phyloP scores from a whole-genome alignment of 2,113 vertebrate species.

The Gymnobelideus leadbeateri region DNA sequence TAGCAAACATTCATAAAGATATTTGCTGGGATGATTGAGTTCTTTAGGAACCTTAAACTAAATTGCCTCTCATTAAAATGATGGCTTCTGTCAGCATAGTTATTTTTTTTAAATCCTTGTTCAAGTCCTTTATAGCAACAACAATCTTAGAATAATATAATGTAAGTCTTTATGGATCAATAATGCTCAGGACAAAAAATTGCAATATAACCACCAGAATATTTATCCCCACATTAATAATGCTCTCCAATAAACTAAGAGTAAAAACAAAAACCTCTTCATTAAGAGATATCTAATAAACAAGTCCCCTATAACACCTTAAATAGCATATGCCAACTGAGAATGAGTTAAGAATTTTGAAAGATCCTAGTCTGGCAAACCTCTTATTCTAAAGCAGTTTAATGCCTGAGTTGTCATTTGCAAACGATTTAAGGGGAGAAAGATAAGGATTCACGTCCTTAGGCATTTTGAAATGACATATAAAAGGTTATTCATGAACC shows the following conservation, averaged over 20 bases:
- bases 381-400: slow-evolving; percentile 60
- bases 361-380: slow-evolving; percentile 51
- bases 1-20: slow-evolving; percentile 87
- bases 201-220: slow-evolving; percentile 75
- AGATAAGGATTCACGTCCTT: slow-evolving; percentile 58
- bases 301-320: slow-evolving; percentile 38
- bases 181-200: slow-evolving; percentile 79
- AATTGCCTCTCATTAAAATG: slow-evolving; percentile 91
- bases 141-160: slow-evolving; percentile 80
- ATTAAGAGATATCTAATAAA: slow-evolving; percentile 69
- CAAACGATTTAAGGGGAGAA: slow-evolving; percentile 61
- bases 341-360: slow-evolving; percentile 67
- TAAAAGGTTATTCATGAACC: slow-evolving; percentile 67
- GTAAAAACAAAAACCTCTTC: slow-evolving; percentile 65
- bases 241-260: slow-evolving; percentile 76
- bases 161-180: slow-evolving; percentile 84
- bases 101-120: slow-evolving; percentile 78
- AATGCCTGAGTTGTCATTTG: slow-evolving; percentile 72
- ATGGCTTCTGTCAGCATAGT: slow-evolving; percentile 82
- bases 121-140: slow-evolving; percentile 78
- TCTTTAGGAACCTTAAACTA: slow-evolving; percentile 84
- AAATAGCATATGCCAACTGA: slow-evolving; percentile 67
- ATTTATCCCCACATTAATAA: slow-evolving; percentile 77
- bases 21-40: slow-evolving; percentile 88
- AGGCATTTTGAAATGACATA: slow-evolving; percentile 71